Conservation (phyloP, 2,797 vertebrate species). For the Tinamus major region DNA sequence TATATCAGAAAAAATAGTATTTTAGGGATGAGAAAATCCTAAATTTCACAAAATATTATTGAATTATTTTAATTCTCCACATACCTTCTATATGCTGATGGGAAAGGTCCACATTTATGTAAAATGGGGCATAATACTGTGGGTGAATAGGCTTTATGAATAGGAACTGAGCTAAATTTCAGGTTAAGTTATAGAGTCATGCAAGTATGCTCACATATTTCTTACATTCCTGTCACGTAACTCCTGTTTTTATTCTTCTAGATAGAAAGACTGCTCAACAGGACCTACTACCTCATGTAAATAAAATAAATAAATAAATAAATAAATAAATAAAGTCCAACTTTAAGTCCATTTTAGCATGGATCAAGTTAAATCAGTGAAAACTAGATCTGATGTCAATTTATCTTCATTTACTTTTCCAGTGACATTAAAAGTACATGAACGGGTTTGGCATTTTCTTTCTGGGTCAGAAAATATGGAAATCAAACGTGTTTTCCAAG, state of each 20-base stretch:
- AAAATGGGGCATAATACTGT: neutral
- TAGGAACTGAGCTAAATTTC: neutral
- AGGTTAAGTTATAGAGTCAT: neutral
- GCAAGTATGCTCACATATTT: neutral
- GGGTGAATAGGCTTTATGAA: neutral
- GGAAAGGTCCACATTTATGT: neutral
- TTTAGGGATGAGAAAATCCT: neutral
- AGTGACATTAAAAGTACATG: neutral
- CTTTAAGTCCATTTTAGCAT: neutral
- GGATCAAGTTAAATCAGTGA: neutral
- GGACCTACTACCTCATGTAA: neutral
- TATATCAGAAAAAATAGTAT: neutral
- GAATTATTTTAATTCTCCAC: neutral
- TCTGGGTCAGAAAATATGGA: neutral
- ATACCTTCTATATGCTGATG: neutral
- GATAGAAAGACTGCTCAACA: neutral
- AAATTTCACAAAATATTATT: neutral
- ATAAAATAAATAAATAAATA: neutral
- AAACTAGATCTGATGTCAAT: neutral
- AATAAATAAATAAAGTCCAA: neutral
- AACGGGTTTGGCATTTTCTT: neutral
- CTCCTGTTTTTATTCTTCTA: neutral
- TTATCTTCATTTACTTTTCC: neutral
- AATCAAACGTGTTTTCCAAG: neutral
- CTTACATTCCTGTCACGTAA: neutral